Conservation (phyloP, 1,140 invertebrate genomes). For the Pteromalus puparum region DNA sequence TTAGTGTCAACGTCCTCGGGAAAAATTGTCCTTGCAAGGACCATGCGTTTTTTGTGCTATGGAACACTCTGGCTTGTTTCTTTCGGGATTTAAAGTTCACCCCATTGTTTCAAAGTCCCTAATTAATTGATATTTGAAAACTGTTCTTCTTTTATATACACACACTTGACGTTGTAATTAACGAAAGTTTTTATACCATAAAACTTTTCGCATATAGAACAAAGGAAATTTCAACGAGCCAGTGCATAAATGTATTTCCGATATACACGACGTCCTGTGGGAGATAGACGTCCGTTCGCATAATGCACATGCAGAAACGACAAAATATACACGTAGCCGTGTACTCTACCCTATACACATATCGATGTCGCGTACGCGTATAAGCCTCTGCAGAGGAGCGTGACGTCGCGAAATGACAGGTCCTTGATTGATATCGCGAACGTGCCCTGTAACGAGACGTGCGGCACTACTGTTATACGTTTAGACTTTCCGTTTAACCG, state of each 20-base stretch:
- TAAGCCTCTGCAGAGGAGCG: no score
- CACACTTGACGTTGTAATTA: no score
- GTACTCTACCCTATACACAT: no score
- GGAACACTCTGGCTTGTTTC: not conserved
- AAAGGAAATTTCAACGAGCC: not conserved
- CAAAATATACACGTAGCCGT: no score
- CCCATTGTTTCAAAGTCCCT: not conserved
- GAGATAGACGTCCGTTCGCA: not conserved
- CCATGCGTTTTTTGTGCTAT: not conserved
- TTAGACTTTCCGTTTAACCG: conserved; percentile 1
- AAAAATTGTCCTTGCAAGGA: conserved; percentile 5
- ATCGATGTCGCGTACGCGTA: no score
- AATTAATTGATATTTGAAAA: not conserved
- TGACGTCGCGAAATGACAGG: not conserved
- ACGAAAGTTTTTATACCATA: not conserved
- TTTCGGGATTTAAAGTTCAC: not conserved
- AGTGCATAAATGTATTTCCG: not conserved
- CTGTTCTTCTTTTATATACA: no score
- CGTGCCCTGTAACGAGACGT: conserved; percentile 4
- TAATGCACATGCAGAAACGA: no score
- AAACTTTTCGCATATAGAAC: not conserved
- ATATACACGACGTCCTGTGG: not conserved
- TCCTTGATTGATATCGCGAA: conserved; percentile 1
- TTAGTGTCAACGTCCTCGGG: not conserved
- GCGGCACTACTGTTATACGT: not conserved